A percentile compares a stretch with the other conserved stretches of the same genome.
Conservation (phyloP, 2,113 vertebrate genomes). For the Sterrhoptilus dennistouni region DNA sequence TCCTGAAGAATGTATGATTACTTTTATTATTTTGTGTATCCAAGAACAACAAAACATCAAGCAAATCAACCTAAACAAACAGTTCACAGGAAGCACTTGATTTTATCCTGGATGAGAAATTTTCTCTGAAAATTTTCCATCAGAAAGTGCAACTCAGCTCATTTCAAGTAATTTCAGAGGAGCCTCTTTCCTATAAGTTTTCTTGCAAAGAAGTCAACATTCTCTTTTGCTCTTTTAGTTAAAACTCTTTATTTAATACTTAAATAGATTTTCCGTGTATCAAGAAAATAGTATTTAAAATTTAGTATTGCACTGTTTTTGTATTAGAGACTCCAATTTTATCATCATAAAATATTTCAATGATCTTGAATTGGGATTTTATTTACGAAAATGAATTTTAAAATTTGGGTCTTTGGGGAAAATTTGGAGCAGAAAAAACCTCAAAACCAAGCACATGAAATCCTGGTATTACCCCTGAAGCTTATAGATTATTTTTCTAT, state of each 20-base stretch:
- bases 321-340: background rate
- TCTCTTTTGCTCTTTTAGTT: background rate
- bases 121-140: background rate
- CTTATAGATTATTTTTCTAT: background rate
- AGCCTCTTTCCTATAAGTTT: background rate
- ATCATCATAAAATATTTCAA: background rate
- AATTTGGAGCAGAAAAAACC: background rate
- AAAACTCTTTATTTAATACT: background rate
- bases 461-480: background rate
- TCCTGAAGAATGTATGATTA: constrained; percentile 66
- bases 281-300: background rate
- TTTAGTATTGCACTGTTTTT: background rate
- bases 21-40: constrained; percentile 67
- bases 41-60: background rate
- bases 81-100: background rate
- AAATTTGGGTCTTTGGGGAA: background rate
- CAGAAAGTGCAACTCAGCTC: background rate
- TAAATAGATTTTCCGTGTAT: background rate
- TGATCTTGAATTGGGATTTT: background rate
- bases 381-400: background rate
- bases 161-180: background rate
- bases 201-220: background rate
- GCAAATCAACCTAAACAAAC: background rate
- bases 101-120: background rate
- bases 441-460: accelerated